Evolutionary conservation across 2,797 vertebrate species (phyloP).

Genomic region (Galaxias olidus): DNA sequence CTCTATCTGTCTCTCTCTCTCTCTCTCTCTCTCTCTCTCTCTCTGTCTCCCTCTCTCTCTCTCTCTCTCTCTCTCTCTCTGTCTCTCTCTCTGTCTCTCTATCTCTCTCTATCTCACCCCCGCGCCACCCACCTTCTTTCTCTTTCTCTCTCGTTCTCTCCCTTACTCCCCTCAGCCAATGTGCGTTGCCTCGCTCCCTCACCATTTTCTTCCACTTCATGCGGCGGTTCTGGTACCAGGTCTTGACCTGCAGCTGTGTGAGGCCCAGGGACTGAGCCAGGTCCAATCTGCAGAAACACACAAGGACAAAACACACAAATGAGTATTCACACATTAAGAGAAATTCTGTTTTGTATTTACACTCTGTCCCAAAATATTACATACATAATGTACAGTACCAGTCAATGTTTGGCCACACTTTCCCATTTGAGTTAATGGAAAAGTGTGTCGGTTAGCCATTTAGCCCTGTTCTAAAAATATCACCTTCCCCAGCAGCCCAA

Average conservation of each 20-base stretch:
- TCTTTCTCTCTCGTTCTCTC: neutral
- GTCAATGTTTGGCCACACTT: no score
- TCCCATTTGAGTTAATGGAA: no score
- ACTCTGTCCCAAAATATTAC: no score
- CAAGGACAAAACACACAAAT: conserved; percentile 8
- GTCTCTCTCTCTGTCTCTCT: neutral
- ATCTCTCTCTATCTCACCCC: neutral
- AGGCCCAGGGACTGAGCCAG: conserved; percentile 95
- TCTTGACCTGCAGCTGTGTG: conserved; percentile 98
- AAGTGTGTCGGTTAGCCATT: no score
- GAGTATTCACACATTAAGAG: neutral
- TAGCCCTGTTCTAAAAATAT: no score
- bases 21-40: no score
- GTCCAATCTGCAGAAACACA: conserved; percentile 81
- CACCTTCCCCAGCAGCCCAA: no score
- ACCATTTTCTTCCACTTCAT: conserved; percentile 99
- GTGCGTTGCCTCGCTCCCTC: conserved; percentile 26
- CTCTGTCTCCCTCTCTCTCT: neutral
- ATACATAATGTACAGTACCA: no score
- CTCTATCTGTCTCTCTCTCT: neutral
- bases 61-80: neutral
- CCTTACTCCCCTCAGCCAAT: neutral
- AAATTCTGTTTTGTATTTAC: no score
- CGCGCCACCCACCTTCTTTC: no score
- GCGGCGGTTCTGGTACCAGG: conserved; percentile 98